Evolutionary conservation across 2,888 invertebrate genomes (phyloP), one percentile per base, ranked within the genome.

Genomic region (Seladonia tumulorum): DNA sequence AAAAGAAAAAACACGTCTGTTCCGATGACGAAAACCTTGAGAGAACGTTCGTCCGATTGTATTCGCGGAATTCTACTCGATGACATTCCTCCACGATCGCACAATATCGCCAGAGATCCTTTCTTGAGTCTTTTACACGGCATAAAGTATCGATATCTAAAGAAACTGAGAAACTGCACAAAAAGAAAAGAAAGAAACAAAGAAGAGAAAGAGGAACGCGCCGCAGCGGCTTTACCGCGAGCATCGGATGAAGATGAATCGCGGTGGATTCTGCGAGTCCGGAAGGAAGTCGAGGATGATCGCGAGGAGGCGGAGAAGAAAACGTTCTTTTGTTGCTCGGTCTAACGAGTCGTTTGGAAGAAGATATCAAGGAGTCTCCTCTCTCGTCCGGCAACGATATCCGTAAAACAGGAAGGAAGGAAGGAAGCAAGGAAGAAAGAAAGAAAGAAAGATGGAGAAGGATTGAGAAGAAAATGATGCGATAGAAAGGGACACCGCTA

Each of bases 101-200:
- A 87, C 88, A 88, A 84, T 76, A 68, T n/a, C 83, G 70, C 73
- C 75, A 73, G 82, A 81, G 82, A 81, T 79, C 75, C 76, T 76
- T 81, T 81, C 88, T 88, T 68, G 70, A 86, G 81, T 82, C 83
- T 83, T 86, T 87, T 81, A 86, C 86, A 78, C 85, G 82, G 71
- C 85, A 75, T 85, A 85, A 71, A 71, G 78, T 83, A 73, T 78
- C 57, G 68, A 53, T 76, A 80, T 76, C 49, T 68, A 73, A 82
- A 72, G 22, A 70, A 66, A 66, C 22, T 14, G 35, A 35, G 18
- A 42, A 83, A 77, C 72, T 83, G 87, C 85, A 83, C 83, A 82
- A 83, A 82, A 79, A 35, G 35, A 35, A 35, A 35, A 35, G 35
- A 35, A 35, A 35, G 3, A 35, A 35, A 35, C 4, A 35, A 29